Conservation (phyloP, 1,140 invertebrate species). For the Physella acuta region DNA sequence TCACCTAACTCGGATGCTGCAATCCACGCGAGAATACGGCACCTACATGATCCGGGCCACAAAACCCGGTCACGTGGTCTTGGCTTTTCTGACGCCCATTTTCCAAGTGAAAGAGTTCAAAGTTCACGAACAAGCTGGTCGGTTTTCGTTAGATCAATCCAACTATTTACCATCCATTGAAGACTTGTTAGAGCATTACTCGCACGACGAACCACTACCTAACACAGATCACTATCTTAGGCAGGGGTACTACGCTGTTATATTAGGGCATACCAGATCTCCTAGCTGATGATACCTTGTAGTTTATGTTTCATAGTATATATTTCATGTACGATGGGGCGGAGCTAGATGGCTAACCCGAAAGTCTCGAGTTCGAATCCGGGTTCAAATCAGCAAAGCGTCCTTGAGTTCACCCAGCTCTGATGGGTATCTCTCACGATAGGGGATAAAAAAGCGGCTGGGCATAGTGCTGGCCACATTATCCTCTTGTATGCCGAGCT, state of each 20-base stretch:
- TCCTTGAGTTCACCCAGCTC: no score
- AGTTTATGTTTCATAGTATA: no score
- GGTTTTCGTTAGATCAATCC: not conserved
- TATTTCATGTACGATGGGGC: no score
- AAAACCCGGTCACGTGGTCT: not conserved
- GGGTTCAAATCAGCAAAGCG: no score
- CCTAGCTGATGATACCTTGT: no score
- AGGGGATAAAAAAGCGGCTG: no score
- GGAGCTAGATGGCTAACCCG: no score
- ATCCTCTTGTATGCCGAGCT: no score
- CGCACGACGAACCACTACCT: not conserved
- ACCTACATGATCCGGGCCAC: slow-evolving; percentile 5
- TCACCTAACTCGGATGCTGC: not conserved
- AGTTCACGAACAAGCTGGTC: not conserved
- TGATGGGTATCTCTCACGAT: no score
- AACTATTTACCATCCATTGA: not conserved
- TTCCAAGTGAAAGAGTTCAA: slow-evolving; percentile 9
- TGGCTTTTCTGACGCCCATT: not conserved
- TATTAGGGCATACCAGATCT: no score
- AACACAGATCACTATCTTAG: not conserved
- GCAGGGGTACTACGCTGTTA: not conserved
- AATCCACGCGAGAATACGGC: not conserved
- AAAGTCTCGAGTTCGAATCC: no score
- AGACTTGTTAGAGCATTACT: slow-evolving; percentile 7
- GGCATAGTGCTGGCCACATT: no score